A percentile compares a stretch with the other conserved stretches of the same genome.
These are phyloP conservation scores for Amblyraja radiata DNA, from an alignment of 2,797 vertebrate genomes.

Conservation along the genomic window DNA sequence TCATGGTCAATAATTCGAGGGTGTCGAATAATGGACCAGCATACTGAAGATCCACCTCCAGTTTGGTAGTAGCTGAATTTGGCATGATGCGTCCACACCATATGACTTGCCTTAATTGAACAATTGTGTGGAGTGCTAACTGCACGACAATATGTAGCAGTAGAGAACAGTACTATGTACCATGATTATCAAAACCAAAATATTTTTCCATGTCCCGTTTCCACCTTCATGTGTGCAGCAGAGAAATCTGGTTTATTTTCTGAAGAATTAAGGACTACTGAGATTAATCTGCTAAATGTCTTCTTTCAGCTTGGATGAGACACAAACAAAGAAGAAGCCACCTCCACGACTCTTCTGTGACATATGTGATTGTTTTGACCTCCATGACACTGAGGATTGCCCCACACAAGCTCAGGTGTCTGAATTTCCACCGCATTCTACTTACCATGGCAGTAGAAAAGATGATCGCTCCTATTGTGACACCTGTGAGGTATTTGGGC, in stretches of 20 bases:
- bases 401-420: conserved; percentile 85
- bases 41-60: not conserved
- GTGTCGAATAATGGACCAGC: not conserved
- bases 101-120: not conserved
- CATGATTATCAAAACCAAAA: not conserved
- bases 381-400: conserved; percentile 92
- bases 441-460: conserved; percentile 72
- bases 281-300: not conserved
- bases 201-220: not conserved
- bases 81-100: not conserved
- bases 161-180: not conserved
- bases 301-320: conserved; percentile 50
- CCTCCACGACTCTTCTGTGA: conserved; percentile 90
- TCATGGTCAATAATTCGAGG: not conserved
- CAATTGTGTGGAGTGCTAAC: not conserved
- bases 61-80: not conserved
- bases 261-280: not conserved
- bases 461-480: conserved; percentile 86
- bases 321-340: conserved; percentile 69
- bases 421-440: conserved; percentile 78
- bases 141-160: not conserved
- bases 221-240: not conserved
- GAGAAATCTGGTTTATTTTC: not conserved
- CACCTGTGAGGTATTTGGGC: conserved; percentile 89
- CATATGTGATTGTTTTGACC: conserved; percentile 93